phyloP scores from a whole-genome alignment of 2,888 invertebrate species.

The Acanthoscelides obtectus region DNA sequence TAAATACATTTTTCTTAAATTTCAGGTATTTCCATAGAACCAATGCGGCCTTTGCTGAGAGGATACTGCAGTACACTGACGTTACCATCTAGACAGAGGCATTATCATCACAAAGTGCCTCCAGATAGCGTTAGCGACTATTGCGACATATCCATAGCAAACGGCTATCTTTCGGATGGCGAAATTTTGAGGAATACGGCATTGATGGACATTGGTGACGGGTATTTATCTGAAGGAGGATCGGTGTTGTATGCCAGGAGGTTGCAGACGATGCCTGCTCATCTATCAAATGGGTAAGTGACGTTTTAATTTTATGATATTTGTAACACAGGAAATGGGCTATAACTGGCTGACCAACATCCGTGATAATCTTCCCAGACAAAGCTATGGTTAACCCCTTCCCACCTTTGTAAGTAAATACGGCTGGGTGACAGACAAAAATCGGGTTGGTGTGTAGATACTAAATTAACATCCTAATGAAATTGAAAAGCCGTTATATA shows the following conservation, averaged over 20 bases:
- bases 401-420: no score
- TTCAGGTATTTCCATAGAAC: constrained; percentile 58
- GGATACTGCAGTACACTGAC: constrained; percentile 72
- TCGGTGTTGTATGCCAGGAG: constrained; percentile 42
- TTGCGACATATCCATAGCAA: constrained; percentile 64
- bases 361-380: no score
- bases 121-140: constrained; percentile 55
- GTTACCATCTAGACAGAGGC: constrained; percentile 57
- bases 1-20: background rate
- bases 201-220: constrained; percentile 72
- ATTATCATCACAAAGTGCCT: constrained; percentile 30
- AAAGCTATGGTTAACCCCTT: no score
- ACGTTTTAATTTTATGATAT: no score
- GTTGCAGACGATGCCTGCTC: constrained; percentile 41
- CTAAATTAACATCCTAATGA: no score
- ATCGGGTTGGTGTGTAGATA: no score
- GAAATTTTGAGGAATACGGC: constrained; percentile 64
- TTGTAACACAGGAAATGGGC: no score
- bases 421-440: no score
- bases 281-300: constrained; percentile 44
- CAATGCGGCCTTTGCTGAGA: constrained; percentile 84
- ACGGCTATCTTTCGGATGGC: constrained; percentile 89
- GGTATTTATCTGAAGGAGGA: constrained; percentile 88
- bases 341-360: no score
- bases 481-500: no score